Base-by-base conservation (phyloP, 2,888 invertebrate genomes). In the Zaprionus obscuricornis region DNA sequence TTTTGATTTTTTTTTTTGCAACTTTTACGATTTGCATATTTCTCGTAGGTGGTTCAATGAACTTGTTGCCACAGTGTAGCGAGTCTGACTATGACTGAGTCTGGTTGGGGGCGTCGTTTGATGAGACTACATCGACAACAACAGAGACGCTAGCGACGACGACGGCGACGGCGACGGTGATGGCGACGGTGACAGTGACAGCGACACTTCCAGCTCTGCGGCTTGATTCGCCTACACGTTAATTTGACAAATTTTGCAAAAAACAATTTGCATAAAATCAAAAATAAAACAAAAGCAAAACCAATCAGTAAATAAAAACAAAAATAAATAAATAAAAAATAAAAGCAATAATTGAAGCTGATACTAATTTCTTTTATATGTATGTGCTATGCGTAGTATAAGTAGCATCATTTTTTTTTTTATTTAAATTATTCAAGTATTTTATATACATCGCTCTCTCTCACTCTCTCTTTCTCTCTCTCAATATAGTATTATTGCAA, bases 21-120 rank as follows among this genome's bases (percentile, higher is more conserved):
- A 60, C 52, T 37, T 47, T 50, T n/a, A n/a, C 57, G 64, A 83
- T 83, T 83, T 85, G 82, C 83, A 85, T 83, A 85, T 83, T 82
- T 72, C 66, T 72, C 79, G 83, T 82, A 83, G 83, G 83, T 74
- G 85, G 85, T 82, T 82, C 82, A 82, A 72, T 82, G 82, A 82
- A 82, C 82, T 85, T 84, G 79, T 64, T 69, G 58, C 39, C 20
- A 52, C 29, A 52, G 40, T 34, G 46, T 43, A 54, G 50, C 49
- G 33, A 47, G 57, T 51, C 40, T 63, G 36, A 27, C 10, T 51
- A 24, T n/a, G 43, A 18, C 27, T 24, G 26, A 43, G 43, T 26
- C 13, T 57, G 64, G 49, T 58, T 59, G 78, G 78, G 75, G 78
- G 75, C 78, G 82, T 67, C 67, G 50, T 40, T 69, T 64, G 77